Conservation (phyloP, 2,888 invertebrate genomes). For the Flabesymbios commensalis region DNA sequence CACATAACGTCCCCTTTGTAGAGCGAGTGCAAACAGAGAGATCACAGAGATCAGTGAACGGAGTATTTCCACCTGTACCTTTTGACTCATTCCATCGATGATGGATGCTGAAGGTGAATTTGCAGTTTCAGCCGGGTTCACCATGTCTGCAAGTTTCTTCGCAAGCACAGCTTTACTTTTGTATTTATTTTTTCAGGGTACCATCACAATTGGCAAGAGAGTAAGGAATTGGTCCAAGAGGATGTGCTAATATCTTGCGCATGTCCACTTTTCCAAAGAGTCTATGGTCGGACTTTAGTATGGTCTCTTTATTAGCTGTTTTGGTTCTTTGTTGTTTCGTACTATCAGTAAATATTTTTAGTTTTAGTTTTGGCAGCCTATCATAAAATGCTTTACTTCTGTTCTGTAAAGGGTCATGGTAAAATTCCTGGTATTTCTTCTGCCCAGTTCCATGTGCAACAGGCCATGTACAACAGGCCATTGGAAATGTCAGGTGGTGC, state of each 20-base stretch:
- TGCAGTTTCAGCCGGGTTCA: conserved; percentile 14
- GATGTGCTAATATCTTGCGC: conserved; percentile 21
- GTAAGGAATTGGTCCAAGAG: conserved; percentile 27
- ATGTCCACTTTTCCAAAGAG: conserved; percentile 1
- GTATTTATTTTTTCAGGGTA: conserved; percentile 17
- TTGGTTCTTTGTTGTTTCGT: background rate
- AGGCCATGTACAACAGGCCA: background rate
- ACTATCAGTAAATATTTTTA: conserved; percentile 1
- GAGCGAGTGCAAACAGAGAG: too few relatives aligned
- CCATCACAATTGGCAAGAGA: conserved; percentile 26
- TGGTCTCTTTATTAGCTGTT: background rate
- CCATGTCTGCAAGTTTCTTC: conserved; percentile 15
- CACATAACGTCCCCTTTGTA: too few relatives aligned
- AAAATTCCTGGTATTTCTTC: background rate
- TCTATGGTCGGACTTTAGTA: background rate
- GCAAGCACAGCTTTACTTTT: too few relatives aligned
- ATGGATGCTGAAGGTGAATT: conserved; percentile 13
- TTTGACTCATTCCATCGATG: conserved; percentile 27
- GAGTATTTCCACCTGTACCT: conserved; percentile 17
- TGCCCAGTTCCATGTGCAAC: background rate
- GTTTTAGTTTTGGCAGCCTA: background rate
- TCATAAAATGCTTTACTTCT: background rate
- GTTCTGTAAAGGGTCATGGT: background rate
- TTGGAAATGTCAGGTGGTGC: background rate
- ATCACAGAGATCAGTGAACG: conserved; percentile 23